These are phyloP conservation scores for Pterocles orientalis DNA, from an alignment of 2,113 vertebrate species.

Conservation along the genomic window DNA sequence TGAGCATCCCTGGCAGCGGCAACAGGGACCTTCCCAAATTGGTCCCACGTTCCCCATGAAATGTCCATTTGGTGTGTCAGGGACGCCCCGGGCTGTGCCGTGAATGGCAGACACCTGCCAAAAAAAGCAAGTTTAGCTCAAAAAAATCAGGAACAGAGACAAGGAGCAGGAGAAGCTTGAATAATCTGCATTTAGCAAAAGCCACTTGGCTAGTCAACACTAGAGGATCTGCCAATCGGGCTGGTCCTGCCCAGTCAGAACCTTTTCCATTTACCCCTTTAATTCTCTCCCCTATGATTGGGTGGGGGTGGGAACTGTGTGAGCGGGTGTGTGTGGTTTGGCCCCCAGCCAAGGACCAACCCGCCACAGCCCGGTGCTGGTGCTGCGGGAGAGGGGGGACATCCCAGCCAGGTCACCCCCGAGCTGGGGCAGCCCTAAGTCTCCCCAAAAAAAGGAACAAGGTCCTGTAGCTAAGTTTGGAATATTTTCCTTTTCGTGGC, in stretches of 20 bases:
- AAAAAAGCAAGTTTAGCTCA: not conserved
- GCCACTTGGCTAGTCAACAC: too few relatives aligned
- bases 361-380: too few relatives aligned
- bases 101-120: not conserved
- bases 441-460: not conserved
- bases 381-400: not conserved
- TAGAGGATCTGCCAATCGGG: too few relatives aligned
- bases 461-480: not conserved
- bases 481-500: not conserved
- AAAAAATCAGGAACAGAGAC: not conserved
- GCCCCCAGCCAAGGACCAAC: too few relatives aligned
- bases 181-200: too few relatives aligned
- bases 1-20: not conserved
- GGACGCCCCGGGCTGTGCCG: not conserved
- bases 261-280: too few relatives aligned
- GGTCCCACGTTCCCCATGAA: not conserved
- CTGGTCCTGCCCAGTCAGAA: too few relatives aligned
- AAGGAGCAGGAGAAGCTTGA: not conserved
- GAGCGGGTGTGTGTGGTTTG: too few relatives aligned
- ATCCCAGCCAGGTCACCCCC: not conserved
- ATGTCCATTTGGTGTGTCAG: not conserved
- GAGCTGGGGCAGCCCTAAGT: not conserved
- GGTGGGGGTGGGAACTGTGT: too few relatives aligned
- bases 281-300: too few relatives aligned
- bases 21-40: not conserved